Evolutionary conservation across 1,140 invertebrate genomes (phyloP).

Genomic region (Chrysomallon squamiferum): DNA sequence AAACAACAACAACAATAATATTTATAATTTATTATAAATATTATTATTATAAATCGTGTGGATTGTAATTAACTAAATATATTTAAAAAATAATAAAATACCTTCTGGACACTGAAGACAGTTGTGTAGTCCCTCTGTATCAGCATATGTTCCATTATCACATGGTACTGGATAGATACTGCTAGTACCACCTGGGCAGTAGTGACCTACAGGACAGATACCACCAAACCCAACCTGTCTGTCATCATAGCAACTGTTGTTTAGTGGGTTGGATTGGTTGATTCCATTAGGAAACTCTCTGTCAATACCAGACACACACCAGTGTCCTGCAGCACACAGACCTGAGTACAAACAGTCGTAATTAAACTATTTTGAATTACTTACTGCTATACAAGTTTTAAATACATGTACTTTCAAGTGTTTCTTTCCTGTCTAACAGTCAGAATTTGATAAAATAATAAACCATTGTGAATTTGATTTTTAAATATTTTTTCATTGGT

Average conservation of each 20-base stretch:
- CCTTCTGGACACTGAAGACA: conserved; percentile 54
- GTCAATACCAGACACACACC: conserved; percentile 55
- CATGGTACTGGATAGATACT: conserved; percentile 47
- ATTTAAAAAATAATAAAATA: conserved; percentile 24
- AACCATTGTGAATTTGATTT: too few species aligned
- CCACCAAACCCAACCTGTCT: conserved; percentile 48
- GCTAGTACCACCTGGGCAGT: conserved; percentile 46
- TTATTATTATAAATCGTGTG: too few species aligned
- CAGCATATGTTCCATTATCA: conserved; percentile 55
- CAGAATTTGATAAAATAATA: too few species aligned
- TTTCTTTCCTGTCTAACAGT: too few species aligned
- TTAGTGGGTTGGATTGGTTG: conserved; percentile 36
- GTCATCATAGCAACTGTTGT: conserved; percentile 52
- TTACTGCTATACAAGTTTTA: too few species aligned
- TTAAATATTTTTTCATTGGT: too few species aligned
- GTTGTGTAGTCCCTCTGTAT: conserved; percentile 38
- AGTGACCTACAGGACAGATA: conserved; percentile 50
- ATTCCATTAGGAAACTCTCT: conserved; percentile 44
- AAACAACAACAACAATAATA: too few species aligned
- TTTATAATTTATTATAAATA: too few species aligned
- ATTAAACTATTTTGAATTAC: too few species aligned
- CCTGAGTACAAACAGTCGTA: conserved; percentile 34
- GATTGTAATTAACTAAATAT: too few species aligned
- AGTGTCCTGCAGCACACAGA: conserved; percentile 54
- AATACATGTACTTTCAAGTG: too few species aligned